Percentiles rank a stretch among this genome's conserved stretches.
These are phyloP conservation scores for Sesamia nonagrioides DNA, from an alignment of 1,140 invertebrate genomes.

Conservation along the genomic window DNA sequence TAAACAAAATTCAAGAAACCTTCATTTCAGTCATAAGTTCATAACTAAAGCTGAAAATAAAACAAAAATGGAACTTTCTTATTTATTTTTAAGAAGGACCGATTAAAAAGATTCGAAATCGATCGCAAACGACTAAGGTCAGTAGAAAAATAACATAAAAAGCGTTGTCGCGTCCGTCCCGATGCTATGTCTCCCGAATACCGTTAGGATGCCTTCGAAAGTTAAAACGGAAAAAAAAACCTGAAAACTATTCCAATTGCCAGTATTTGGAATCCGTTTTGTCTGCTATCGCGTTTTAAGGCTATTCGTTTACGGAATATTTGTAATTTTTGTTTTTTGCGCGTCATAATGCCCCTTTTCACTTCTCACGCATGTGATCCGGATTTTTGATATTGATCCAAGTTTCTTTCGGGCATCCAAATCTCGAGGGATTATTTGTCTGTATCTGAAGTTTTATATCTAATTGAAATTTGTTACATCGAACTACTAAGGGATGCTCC, in stretches of 20 bases:
- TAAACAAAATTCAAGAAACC: constrained; percentile 1
- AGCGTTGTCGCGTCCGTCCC: constrained; percentile 74
- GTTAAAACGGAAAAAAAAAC: constrained; percentile 78
- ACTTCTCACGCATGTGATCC: constrained; percentile 23
- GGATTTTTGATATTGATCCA: constrained; percentile 35
- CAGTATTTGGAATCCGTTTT: constrained; percentile 85
- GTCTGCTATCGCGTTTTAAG: constrained; percentile 69
- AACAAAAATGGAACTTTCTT: constrained; percentile 32
- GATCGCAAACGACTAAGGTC: constrained; percentile 77
- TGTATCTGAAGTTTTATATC: too few species aligned
- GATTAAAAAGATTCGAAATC: constrained; percentile 65
- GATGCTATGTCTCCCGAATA: constrained; percentile 83
- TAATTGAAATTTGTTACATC: not conserved
- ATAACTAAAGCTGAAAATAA: constrained; percentile 1
- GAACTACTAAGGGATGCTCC: not conserved
- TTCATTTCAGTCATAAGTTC: constrained; percentile 21
- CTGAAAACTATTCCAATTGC: constrained; percentile 87
- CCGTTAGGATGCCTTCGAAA: constrained; percentile 84
- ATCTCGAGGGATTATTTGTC: not conserved
- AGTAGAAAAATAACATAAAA: constrained; percentile 81
- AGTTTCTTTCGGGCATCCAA: constrained; percentile 16
- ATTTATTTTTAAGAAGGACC: constrained; percentile 42
- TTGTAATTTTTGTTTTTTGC: constrained; percentile 46
- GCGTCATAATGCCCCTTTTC: constrained; percentile 12
- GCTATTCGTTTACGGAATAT: constrained; percentile 45